Evolutionary conservation across 2,797 vertebrate species (phyloP).

Genomic region (Pangasius krempfi): DNA sequence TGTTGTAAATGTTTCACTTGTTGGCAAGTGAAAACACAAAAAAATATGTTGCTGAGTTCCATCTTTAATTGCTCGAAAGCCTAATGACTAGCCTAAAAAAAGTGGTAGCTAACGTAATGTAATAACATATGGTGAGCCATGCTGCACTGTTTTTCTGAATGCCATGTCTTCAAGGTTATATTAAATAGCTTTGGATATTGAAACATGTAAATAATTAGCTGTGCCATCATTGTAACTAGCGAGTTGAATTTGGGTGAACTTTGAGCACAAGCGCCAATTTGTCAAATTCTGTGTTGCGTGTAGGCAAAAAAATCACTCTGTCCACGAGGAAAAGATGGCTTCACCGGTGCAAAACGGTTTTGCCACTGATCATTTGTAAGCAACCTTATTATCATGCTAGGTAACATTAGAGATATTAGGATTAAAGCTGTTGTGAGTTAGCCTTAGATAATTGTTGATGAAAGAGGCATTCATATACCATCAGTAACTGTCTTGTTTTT

Average conservation of each 20-base stretch:
- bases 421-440: not conserved
- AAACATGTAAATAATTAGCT: not conserved
- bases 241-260: not conserved
- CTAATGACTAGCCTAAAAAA: not conserved
- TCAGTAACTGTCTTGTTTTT: not conserved
- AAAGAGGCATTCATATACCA: not conserved
- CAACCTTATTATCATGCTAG: not conserved
- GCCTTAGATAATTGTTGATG: not conserved
- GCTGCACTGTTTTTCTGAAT: not conserved
- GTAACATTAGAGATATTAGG: not conserved
- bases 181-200: not conserved
- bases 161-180: not conserved
- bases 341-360: not conserved
- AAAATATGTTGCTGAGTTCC: not conserved
- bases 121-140: not conserved
- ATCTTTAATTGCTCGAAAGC: not conserved
- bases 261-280: not conserved
- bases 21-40: not conserved
- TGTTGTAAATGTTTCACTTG: no score
- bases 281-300: not conserved
- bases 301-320: not conserved
- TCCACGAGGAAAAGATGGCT: not conserved
- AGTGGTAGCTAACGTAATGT: not conserved
- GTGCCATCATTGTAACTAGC: not conserved
- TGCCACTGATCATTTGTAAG: not conserved